Evolutionary conservation across 2,888 invertebrate genomes (phyloP), one percentile per base, ranked within the genome.

Genomic region (Catocala fraxini): DNA sequence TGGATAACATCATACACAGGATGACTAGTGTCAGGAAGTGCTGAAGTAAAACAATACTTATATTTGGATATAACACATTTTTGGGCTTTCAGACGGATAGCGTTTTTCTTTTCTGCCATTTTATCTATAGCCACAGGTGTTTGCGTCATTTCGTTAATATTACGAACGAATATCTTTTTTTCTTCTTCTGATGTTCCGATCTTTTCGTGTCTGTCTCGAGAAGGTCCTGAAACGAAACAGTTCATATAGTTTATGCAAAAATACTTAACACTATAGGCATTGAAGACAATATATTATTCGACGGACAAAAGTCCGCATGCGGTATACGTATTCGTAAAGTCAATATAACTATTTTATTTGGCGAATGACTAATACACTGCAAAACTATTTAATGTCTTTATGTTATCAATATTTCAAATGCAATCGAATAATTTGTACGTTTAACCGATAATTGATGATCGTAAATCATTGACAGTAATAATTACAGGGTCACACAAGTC

Each of bases 11-110:
- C 47, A 11, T 47, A 47, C 12, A 47, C 25, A 7, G 25, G 25
- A 9, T 47, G 47, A 7, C 6, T 10, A 4, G 47, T 10, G 4
- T 47, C 47, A 4, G 47, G 47, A 6, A 47, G 12, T 0, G 7
- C 10, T 15, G 25, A 7, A 2, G 47, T 47, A 11, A 47, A 47
- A 6, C 13, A 47, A 5, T 47, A 15, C 25, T 6, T 47, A 25
- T 47, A 47, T 10, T 47, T 47, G 10, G 15, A 47, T 25, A 47
- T 47, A 11, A 47, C 47, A 45, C 45, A 45, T 39, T 56, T 56
- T 33, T 62, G 62, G 10, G 33, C 48, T 39, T 62, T 62, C 6
- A 62, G 15, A 25, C 56, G 56, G 5, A 62, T 62, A 9, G 42
- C n/a, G 11, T n/a, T 46, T 51, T 51, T 59, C 35, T n/a, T 45